These are phyloP conservation scores for Paraescarpia echinospica DNA, from an alignment of 1,140 invertebrate genomes.

Conservation along the genomic window DNA sequence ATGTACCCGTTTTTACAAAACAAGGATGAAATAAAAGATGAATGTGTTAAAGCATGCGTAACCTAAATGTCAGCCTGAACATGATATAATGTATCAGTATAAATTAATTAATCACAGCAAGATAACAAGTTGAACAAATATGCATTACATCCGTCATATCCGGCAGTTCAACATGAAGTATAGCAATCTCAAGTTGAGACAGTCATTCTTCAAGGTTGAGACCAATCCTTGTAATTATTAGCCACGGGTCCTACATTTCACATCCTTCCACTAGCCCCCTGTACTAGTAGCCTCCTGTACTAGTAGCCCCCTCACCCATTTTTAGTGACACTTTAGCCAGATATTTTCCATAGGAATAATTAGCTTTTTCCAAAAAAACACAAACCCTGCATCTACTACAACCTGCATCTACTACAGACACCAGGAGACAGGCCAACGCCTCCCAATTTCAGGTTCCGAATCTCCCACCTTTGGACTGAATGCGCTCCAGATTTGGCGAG, in stretches of 20 bases:
- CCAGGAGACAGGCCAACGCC: too few species aligned
- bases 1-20: neutral
- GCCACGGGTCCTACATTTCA: neutral
- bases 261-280: too few species aligned
- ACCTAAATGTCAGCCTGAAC: neutral
- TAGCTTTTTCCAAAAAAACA: neutral
- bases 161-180: neutral
- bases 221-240: neutral
- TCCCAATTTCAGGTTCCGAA: neutral
- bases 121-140: neutral
- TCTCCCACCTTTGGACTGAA: constrained; percentile 55
- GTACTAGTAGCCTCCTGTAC: too few species aligned
- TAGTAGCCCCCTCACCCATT: too few species aligned
- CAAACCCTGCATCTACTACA: neutral
- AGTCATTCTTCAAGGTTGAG: neutral
- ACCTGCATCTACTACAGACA: neutral
- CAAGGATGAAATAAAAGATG: neutral
- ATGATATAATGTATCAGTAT: neutral
- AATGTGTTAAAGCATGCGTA: neutral
- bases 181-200: neutral
- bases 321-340: neutral
- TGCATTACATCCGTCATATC: neutral
- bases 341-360: neutral
- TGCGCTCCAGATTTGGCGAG: constrained; percentile 64
- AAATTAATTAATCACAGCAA: neutral